Base-by-base conservation (phyloP, 2,888 invertebrate genomes). In the Pinctada fucata region DNA sequence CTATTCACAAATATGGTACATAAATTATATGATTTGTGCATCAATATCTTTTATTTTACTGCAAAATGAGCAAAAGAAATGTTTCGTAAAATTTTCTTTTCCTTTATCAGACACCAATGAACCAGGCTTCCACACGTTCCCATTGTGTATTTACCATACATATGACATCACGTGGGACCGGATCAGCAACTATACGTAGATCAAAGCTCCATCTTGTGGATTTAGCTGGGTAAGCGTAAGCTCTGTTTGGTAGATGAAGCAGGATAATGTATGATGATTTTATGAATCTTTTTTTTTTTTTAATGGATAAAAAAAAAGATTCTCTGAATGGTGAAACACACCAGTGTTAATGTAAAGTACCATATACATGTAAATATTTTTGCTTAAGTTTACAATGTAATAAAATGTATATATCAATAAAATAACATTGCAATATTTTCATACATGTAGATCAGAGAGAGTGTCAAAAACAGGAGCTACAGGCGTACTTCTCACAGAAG, bases 101-200 rank as follows among this genome's bases (percentile, higher is more conserved):
- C 58, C 74, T 48, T 66, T 84, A 84, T 13, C 84, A 93, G 92
- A 93, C 93, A 3, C 93, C 93, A 3, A 93, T 93, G 92, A 93
- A 93, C 83, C 91, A 92, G 78, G 92, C 93, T 1, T 93, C 93
- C 6, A 93, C 93, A 8, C 85, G 93, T 70, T 93, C 93, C 31
- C 93, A 93, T 82, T 93, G 93, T 84, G 91, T 93, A 72, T 93
- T 93, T 85, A 92, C 93, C 49, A 87, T 93, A 13, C 92, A 93
- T 82, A 79, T 93, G 48, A 91, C 90, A 47, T 87, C 90, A 13
- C 84, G 91, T 79, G 91, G 91, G 79, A 82, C 88, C 68, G 92
- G 91, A 2, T 92, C 92, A 10, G 91, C 92, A 8, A 91, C 91
- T 3, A 87, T 93, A 58, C 83, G 91, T 31, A 89, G 91, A 67